Conservation (phyloP, 92 coral and sea anemone species). For the Siderastrea radians region DNA sequence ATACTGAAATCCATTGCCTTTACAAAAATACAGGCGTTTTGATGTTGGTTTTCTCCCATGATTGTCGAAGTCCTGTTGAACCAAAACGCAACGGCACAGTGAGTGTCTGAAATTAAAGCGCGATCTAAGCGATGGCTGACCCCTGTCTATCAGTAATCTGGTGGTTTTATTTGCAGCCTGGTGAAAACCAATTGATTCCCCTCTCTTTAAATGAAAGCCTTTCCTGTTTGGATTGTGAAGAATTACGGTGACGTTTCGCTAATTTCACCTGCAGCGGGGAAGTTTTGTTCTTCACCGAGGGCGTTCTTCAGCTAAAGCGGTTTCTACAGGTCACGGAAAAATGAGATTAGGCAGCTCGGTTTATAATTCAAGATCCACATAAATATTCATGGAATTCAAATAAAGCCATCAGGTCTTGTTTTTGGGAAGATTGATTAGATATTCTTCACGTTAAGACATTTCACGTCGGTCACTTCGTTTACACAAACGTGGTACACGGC, state of each 20-base stretch:
- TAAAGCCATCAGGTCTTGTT: constrained; percentile 6
- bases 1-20: constrained; percentile 46
- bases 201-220: neutral
- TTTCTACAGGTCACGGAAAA: neutral
- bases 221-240: neutral
- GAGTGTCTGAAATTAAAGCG: neutral
- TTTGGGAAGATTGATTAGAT: constrained; percentile 15
- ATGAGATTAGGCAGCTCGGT: neutral
- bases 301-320: neutral
- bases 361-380: neutral
- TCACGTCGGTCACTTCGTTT: constrained; percentile 36
- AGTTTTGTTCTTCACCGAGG: neutral
- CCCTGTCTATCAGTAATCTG: neutral
- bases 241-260: neutral
- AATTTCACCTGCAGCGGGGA: neutral
- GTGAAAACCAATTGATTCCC: neutral
- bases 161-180: constrained; percentile 11
- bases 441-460: constrained; percentile 14
- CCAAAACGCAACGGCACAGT: neutral
- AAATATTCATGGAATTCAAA: constrained; percentile 37
- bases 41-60: neutral
- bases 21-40: constrained; percentile 37
- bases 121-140: neutral
- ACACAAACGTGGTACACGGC: neutral
- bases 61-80: neutral